Percentiles rank a stretch among this genome's conserved stretches.
Evolutionary conservation across 1,140 invertebrate species (phyloP).

Genomic region (Drosophila prosaltans): DNA sequence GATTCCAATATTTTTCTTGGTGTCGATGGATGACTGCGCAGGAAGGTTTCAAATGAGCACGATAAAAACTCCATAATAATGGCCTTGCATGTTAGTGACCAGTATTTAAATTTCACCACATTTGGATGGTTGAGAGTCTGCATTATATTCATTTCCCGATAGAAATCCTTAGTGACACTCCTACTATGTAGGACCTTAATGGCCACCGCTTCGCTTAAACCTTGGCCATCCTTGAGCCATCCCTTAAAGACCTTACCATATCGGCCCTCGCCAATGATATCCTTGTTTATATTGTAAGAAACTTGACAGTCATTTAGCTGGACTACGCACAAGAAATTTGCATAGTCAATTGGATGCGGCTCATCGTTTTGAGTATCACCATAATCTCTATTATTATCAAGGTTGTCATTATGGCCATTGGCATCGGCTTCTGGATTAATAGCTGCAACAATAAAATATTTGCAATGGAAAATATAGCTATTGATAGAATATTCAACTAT

Average conservation of each 20-base stretch:
- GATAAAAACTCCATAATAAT: slow-evolving; percentile 95
- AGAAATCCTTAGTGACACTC: slow-evolving; percentile 85
- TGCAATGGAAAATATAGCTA: too few relatives aligned
- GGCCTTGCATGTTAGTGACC: slow-evolving; percentile 89
- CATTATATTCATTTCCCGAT: slow-evolving; percentile 91
- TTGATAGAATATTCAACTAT: too few relatives aligned
- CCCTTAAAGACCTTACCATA: slow-evolving; percentile 73
- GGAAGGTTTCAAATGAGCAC: slow-evolving; percentile 91
- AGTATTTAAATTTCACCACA: slow-evolving; percentile 93
- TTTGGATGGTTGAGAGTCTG: slow-evolving; percentile 92
- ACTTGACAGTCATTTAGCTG: background rate
- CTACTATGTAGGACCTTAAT: slow-evolving; percentile 88
- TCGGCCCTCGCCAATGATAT: slow-evolving; percentile 71
- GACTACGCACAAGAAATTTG: background rate
- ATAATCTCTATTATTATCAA: background rate
- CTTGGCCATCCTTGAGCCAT: slow-evolving; percentile 55
- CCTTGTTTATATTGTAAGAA: slow-evolving; percentile 3
- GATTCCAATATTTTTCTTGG: slow-evolving; percentile 86
- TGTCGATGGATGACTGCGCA: slow-evolving; percentile 88
- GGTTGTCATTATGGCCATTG: background rate
- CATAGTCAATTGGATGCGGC: background rate
- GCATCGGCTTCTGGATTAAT: background rate
- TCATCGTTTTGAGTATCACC: background rate
- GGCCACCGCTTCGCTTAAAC: slow-evolving; percentile 85
- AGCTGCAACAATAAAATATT: background rate